These are phyloP conservation scores for Coremacera marginata DNA, from an alignment of 2,888 invertebrate species.

Conservation along the genomic window DNA sequence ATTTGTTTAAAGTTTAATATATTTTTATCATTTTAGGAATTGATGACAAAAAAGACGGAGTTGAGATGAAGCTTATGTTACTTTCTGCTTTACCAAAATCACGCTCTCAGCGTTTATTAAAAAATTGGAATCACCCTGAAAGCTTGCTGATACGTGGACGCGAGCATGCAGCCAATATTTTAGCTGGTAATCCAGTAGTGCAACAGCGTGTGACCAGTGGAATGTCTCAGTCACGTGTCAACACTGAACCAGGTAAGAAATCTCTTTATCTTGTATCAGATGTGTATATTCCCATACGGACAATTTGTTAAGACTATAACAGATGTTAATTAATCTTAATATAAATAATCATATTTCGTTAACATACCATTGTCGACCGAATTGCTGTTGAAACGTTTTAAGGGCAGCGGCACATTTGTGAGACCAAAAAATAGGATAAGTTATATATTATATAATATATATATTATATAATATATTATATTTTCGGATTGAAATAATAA, in stretches of 20 bases:
- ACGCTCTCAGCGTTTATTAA: constrained; percentile 81
- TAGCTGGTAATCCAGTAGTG: constrained; percentile 77
- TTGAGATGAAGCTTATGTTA: constrained; percentile 79
- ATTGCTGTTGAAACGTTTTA: too few relatives aligned
- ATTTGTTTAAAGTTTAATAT: not conserved
- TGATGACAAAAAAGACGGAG: constrained; percentile 71
- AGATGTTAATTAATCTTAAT: too few relatives aligned
- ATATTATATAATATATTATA: too few relatives aligned
- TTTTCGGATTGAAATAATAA: too few relatives aligned
- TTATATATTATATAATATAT: too few relatives aligned
- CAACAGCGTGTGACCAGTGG: constrained; percentile 55
- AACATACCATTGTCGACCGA: too few relatives aligned
- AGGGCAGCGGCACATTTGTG: too few relatives aligned
- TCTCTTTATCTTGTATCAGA: too few relatives aligned
- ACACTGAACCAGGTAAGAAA: constrained; percentile 51
- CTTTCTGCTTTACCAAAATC: constrained; percentile 82
- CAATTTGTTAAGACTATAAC: too few relatives aligned
- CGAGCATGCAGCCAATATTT: constrained; percentile 84
- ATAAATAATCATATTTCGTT: too few relatives aligned
- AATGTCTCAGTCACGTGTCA: constrained; percentile 25
- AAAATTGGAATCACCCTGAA: constrained; percentile 82
- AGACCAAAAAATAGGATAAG: too few relatives aligned
- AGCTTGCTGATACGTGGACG: constrained; percentile 83
- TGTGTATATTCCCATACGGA: too few relatives aligned
- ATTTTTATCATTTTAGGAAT: constrained; percentile 64